Evolutionary conservation across 2,797 vertebrate genomes (phyloP), one percentile per base, ranked within the genome.

Genomic region (Muscicapa striata): DNA sequence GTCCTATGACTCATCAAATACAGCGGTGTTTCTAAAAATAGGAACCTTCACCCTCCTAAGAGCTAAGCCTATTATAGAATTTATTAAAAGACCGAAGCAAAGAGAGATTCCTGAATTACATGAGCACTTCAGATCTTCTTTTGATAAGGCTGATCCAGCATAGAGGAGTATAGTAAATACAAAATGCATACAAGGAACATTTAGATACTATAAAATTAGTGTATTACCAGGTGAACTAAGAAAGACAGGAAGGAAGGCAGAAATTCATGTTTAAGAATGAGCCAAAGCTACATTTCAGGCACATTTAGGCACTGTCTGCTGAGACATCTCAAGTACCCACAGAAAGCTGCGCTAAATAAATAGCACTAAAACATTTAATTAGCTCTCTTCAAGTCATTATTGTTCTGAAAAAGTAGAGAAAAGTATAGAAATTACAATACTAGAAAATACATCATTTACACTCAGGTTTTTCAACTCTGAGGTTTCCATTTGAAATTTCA

Each of bases 181-280:
- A 54, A 72, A 75, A 64, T 4, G 3, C 3, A 0, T 54, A 68
- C 0, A 0, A 81, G 14, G 17, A 89, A 74, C 4, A 79, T 29
- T 66, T 23, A 57, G 32, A n/a, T 57, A 49, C 6, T 21, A 29
- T 5, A 34, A 63, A 70, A 63, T 23, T 9, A 78, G 23, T 20
- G 19, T 52, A 77, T 54, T 45, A 49, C 12, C 16, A 45, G 15
- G 22, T 70, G 32, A 93, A 70, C 17, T 83, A 87, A 75, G 32
- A 45, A 58, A 62, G 11, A 48, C 11, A n/a, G 10, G 7, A 62
- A 16, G 14, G 14, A 77, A 14, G 32, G 14, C 48, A 14, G 3
- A 83, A 5, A 57, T 43, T 74, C 5, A 5, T 4, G 2, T 82
- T 73, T 40, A 26, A 69, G 77, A 80, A 55, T 21, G 9, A 30